phyloP scores from a whole-genome alignment of 2,113 vertebrate genomes.

The Gymnorhina tibicen region DNA sequence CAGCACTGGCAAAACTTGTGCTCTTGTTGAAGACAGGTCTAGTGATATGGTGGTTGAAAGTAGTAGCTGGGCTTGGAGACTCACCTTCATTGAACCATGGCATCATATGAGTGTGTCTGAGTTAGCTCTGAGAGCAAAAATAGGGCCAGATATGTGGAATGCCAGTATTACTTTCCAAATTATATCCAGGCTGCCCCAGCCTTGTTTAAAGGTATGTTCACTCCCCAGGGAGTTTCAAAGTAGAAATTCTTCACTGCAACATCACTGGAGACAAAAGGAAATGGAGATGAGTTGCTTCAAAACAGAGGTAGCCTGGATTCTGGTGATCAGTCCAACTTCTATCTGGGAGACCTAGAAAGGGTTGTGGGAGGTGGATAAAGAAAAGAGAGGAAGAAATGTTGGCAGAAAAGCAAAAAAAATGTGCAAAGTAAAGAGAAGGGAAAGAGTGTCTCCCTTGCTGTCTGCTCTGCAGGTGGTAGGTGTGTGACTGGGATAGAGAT shows the following conservation, averaged over 20 bases:
- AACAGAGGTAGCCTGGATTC: not conserved
- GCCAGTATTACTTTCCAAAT: not conserved
- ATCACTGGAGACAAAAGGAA: not conserved
- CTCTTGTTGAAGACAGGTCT: not conserved
- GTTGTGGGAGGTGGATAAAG: not conserved
- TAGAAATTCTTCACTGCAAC: not conserved
- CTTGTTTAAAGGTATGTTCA: not conserved
- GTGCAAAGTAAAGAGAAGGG: not conserved
- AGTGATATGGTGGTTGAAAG: not conserved
- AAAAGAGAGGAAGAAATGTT: not conserved
- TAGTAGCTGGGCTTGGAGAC: not conserved
- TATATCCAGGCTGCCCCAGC: not conserved
- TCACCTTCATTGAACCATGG: not conserved
- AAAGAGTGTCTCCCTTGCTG: not conserved
- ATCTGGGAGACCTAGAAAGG: not conserved
- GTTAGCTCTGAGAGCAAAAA: not conserved
- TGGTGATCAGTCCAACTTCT: not conserved
- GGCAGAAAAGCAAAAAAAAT: not conserved
- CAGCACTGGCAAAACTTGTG: not conserved
- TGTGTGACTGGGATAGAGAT: not conserved
- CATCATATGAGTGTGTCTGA: not conserved
- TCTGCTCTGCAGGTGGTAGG: not conserved
- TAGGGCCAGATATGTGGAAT: not conserved
- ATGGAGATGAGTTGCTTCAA: not conserved
- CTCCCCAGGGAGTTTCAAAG: not conserved